Conservation (phyloP, 2,797 vertebrate species). For the Leucoraja ocellata region DNA sequence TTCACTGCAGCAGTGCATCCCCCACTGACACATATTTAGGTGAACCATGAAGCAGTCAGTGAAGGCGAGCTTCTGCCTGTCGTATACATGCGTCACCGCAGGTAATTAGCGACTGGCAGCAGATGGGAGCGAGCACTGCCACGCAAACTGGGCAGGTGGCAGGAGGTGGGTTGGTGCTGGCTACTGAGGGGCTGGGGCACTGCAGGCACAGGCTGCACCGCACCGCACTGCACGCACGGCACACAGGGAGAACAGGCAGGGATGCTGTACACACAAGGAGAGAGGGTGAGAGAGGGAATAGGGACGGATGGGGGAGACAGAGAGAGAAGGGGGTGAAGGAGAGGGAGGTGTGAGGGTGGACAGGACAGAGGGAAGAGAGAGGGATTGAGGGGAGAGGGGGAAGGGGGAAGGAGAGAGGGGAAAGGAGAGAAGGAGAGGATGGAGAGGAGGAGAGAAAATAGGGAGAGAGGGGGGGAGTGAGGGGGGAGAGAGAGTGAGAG, state of each 20-base stretch:
- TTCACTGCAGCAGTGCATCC: background rate
- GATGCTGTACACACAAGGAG: background rate
- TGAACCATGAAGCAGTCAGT: background rate
- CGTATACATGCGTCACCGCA: background rate
- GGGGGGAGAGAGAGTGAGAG: background rate
- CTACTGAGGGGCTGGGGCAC: background rate
- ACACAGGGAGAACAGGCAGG: too few species aligned
- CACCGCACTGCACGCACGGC: too few species aligned
- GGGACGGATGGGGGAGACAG: background rate
- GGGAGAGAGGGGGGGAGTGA: slow-evolving; percentile 1
- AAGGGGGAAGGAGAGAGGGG: background rate
- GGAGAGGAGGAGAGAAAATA: background rate
- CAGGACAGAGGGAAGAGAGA: background rate
- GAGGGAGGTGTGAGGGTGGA: too few species aligned
- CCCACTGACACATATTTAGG: background rate
- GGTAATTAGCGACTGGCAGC: background rate
- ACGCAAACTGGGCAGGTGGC: background rate
- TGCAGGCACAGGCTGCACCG: background rate
- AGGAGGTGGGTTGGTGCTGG: background rate
- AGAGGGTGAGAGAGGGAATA: background rate
- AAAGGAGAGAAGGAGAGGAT: background rate
- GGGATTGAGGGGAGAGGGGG: too few species aligned
- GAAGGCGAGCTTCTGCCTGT: background rate
- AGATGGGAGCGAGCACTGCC: background rate
- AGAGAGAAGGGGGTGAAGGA: background rate